Evolutionary conservation across 2,888 invertebrate genomes (phyloP).

Genomic region (Dasysyrphus albostriatus): DNA sequence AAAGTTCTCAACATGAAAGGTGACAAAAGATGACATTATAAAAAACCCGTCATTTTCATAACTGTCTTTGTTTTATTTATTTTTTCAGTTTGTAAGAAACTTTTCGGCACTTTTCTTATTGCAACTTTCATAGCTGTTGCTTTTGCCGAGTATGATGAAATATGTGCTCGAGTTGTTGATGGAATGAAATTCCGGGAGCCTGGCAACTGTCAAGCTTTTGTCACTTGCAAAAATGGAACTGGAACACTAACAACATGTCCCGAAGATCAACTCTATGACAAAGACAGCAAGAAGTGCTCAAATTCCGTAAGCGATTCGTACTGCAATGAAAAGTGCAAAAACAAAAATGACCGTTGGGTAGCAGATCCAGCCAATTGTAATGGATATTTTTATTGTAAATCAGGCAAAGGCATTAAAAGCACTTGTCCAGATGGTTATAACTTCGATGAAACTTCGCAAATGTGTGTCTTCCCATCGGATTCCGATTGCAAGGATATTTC

Average conservation of each 20-base stretch:
- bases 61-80: neutral
- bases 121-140: neutral
- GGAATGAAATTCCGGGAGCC: slow-evolving; percentile 79
- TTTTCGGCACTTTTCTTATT: slow-evolving; percentile 2
- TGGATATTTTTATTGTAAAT: slow-evolving; percentile 78
- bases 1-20: slow-evolving; percentile 50
- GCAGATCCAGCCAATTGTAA: slow-evolving; percentile 79
- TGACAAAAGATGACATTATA: neutral
- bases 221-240: slow-evolving; percentile 76
- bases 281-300: slow-evolving; percentile 77
- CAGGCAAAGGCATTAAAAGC: slow-evolving; percentile 72
- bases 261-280: slow-evolving; percentile 72
- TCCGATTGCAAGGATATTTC: slow-evolving; percentile 78
- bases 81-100: neutral
- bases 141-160: slow-evolving; percentile 41
- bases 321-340: slow-evolving; percentile 79
- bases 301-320: slow-evolving; percentile 66
- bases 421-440: slow-evolving; percentile 76
- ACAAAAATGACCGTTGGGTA: slow-evolving; percentile 76
- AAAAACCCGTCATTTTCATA: neutral
- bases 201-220: slow-evolving; percentile 79
- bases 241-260: slow-evolving; percentile 76
- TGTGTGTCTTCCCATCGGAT: slow-evolving; percentile 77
- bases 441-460: slow-evolving; percentile 78
- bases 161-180: slow-evolving; percentile 58